These are phyloP conservation scores for Lasaia peninsularis DNA, from an alignment of 1,140 invertebrate genomes.

Conservation along the genomic window DNA sequence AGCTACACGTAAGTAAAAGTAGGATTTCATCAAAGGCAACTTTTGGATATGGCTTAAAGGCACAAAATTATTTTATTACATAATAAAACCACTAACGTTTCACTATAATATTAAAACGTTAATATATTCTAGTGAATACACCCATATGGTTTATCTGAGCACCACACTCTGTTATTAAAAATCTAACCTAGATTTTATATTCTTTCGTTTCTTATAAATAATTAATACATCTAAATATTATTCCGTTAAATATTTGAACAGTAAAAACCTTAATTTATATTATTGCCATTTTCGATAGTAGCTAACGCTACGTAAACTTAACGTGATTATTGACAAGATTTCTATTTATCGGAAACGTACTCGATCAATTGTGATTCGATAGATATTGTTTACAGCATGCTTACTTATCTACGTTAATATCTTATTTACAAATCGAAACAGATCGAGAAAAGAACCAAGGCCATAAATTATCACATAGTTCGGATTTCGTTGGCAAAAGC, in stretches of 20 bases:
- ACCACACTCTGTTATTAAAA: constrained; percentile 39
- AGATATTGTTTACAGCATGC: constrained; percentile 39
- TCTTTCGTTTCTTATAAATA: constrained; percentile 8
- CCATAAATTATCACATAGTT: constrained; percentile 70
- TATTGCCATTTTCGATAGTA: constrained; percentile 66
- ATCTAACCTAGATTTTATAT: constrained; percentile 7
- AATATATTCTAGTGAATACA: constrained; percentile 33
- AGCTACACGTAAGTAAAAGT: constrained; percentile 30
- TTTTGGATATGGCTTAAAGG: constrained; percentile 68
- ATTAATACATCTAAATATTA: constrained; percentile 45
- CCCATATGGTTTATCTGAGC: constrained; percentile 47
- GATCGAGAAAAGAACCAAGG: constrained; percentile 59
- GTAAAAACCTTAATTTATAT: constrained; percentile 65
- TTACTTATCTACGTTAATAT: constrained; percentile 45
- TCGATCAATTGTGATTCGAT: constrained; percentile 45
- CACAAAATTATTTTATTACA: constrained; percentile 62
- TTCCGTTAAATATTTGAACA: constrained; percentile 67
- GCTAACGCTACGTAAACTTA: constrained; percentile 26
- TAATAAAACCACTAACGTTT: constrained; percentile 30
- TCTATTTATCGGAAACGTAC: constrained; percentile 25
- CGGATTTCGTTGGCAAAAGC: constrained; percentile 64
- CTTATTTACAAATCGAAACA: constrained; percentile 69
- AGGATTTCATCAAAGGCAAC: constrained; percentile 45
- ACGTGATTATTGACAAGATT: constrained; percentile 27
- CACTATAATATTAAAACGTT: constrained; percentile 33